These are phyloP conservation scores for Anniella stebbinsi DNA, from an alignment of 2,797 vertebrate genomes.

Conservation along the genomic window DNA sequence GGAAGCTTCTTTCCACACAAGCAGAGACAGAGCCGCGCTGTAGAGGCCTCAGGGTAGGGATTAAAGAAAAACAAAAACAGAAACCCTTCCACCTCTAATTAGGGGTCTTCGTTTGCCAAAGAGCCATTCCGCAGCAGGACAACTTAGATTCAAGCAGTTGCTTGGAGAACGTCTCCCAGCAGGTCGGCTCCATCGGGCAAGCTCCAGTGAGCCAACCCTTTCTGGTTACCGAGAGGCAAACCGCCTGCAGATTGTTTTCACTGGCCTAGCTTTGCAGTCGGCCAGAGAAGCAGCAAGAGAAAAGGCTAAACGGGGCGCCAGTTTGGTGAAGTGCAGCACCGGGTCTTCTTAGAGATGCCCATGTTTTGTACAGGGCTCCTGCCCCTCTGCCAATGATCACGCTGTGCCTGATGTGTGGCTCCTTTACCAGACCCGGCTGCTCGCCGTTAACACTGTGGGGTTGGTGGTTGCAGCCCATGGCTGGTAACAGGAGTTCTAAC, in stretches of 20 bases:
- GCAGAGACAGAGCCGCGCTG: conserved; percentile 79
- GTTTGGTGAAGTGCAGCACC: conserved; percentile 78
- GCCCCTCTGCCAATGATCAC: conserved; percentile 73
- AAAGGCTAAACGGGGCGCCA: conserved; percentile 77
- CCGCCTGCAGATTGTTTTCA: conserved; percentile 78
- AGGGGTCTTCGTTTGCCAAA: conserved; percentile 85
- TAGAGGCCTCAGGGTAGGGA: conserved; percentile 82
- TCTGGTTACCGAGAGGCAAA: conserved; percentile 79
- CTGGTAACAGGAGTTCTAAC: conserved; percentile 74
- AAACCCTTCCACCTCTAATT: conserved; percentile 84
- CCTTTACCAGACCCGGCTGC: conserved; percentile 75
- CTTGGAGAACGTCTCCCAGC: conserved; percentile 82
- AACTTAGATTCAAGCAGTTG: conserved; percentile 80
- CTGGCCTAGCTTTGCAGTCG: conserved; percentile 78
- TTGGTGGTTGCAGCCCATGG: conserved; percentile 74
- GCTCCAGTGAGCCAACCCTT: conserved; percentile 76
- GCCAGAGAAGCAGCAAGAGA: conserved; percentile 79
- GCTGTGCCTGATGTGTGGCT: conserved; percentile 75
- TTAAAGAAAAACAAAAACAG: conserved; percentile 83
- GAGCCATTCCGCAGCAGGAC: conserved; percentile 79
- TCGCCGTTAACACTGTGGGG: conserved; percentile 76
- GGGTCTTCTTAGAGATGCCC: conserved; percentile 75
- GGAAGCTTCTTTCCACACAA: conserved; percentile 81
- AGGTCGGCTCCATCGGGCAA: conserved; percentile 77
- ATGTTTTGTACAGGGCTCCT: conserved; percentile 69